Conservation (phyloP, 2,113 vertebrate species). For the Salvator merianae region DNA sequence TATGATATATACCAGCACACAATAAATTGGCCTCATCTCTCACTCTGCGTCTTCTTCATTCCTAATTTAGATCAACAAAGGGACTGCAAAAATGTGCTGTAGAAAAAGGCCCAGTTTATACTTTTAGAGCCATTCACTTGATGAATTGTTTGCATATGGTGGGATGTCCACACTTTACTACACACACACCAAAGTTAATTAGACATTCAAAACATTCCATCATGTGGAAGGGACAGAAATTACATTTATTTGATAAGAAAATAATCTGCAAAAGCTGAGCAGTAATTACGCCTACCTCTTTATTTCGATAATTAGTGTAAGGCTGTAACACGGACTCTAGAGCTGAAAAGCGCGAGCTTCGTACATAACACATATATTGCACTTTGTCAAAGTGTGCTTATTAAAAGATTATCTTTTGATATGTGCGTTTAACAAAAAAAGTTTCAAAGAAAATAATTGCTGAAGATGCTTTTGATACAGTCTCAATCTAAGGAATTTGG, state of each 20-base stretch:
- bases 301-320: not conserved
- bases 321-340: not conserved
- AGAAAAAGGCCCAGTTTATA: not conserved
- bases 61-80: not conserved
- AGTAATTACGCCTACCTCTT: conserved; percentile 32
- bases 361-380: accelerated
- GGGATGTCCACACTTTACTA: not conserved
- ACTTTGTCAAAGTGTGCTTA: not conserved
- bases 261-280: conserved; percentile 13
- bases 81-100: accelerated
- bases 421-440: accelerated
- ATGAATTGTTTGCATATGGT: accelerated
- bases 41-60: not conserved
- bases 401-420: not conserved
- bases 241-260: conserved; percentile 30
- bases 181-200: not conserved
- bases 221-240: conserved; percentile 6
- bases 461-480: not conserved
- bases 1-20: not conserved
- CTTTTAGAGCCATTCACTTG: not conserved
- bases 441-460: not conserved
- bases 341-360: conserved; percentile 2
- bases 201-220: not conserved
- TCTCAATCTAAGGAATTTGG: no score
- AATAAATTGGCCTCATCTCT: not conserved